A percentile compares a stretch with the other conserved stretches of the same genome.
These are phyloP conservation scores for Aspidapion aeneum DNA, from an alignment of 2,888 invertebrate species.

Conservation along the genomic window DNA sequence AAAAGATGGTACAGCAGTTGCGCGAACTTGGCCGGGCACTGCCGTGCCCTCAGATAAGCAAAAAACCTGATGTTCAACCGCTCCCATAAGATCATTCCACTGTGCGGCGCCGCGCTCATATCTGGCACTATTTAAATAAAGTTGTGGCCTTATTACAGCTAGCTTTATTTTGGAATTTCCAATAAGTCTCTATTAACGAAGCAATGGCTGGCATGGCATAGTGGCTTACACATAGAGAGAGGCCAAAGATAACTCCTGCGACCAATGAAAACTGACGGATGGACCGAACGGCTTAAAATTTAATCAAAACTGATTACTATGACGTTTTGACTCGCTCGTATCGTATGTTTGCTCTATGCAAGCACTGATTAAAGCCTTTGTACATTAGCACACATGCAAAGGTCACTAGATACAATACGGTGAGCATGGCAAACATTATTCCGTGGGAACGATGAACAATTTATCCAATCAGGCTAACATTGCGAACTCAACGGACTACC, in stretches of 20 bases:
- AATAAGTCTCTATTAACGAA: too few relatives aligned
- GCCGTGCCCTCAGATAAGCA: too few relatives aligned
- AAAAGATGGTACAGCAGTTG: too few relatives aligned
- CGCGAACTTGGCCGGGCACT: too few relatives aligned
- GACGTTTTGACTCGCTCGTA: slow-evolving; percentile 46
- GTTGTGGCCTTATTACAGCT: too few relatives aligned
- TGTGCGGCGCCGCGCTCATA: too few relatives aligned
- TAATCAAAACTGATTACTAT: slow-evolving; percentile 50
- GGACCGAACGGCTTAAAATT: slow-evolving; percentile 38
- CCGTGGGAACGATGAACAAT: slow-evolving; percentile 33
- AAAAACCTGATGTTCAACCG: too few relatives aligned
- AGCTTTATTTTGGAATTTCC: too few relatives aligned
- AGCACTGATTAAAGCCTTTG: slow-evolving; percentile 43
- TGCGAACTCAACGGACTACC: too few relatives aligned
- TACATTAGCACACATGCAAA: slow-evolving; percentile 39
- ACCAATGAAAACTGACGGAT: slow-evolving; percentile 13
- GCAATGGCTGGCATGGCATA: not conserved
- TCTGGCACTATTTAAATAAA: too few relatives aligned
- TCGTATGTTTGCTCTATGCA: slow-evolving; percentile 43
- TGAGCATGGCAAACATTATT: slow-evolving; percentile 30
- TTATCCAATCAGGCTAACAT: slow-evolving; percentile 35
- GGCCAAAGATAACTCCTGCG: not conserved
- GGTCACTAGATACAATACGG: slow-evolving; percentile 40
- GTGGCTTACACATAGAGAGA: not conserved
- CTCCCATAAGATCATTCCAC: too few relatives aligned